Percentiles rank a stretch among this genome's conserved stretches.
Evolutionary conservation across 2,888 invertebrate species (phyloP).

Genomic region (Heteromyza rotundicornis): DNA sequence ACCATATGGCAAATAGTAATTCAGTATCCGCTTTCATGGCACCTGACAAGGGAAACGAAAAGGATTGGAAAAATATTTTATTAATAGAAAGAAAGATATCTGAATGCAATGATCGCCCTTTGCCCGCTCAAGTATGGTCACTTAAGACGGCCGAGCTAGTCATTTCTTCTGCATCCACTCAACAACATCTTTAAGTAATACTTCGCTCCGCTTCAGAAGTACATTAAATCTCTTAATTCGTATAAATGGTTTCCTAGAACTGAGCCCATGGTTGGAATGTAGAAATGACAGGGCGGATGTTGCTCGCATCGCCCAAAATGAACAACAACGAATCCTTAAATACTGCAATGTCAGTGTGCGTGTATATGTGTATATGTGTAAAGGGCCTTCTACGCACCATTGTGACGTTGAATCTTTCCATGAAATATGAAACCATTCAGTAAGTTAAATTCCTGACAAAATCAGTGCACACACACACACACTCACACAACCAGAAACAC

Average conservation of each 20-base stretch:
- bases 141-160: no score
- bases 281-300: not conserved
- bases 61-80: no score
- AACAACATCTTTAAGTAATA: not conserved
- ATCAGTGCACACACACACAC: not conserved
- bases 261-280: not conserved
- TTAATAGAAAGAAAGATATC: no score
- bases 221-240: conserved; percentile 10
- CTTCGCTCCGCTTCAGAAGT: conserved; percentile 10
- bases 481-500: not conserved
- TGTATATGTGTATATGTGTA: not conserved
- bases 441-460: conserved; percentile 34
- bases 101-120: no score
- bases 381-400: not conserved
- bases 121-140: no score
- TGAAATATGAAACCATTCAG: conserved; percentile 55
- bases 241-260: conserved; percentile 1
- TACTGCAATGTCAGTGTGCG: not conserved
- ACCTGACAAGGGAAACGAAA: no score
- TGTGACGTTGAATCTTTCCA: conserved; percentile 32
- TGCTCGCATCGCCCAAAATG: not conserved
- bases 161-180: no score
- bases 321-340: not conserved
- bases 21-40: no score
- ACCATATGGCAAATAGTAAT: no score